Evolutionary conservation across 2,113 vertebrate genomes (phyloP), one percentile per base, ranked within the genome.

Genomic region (Gadus macrocephalus): DNA sequence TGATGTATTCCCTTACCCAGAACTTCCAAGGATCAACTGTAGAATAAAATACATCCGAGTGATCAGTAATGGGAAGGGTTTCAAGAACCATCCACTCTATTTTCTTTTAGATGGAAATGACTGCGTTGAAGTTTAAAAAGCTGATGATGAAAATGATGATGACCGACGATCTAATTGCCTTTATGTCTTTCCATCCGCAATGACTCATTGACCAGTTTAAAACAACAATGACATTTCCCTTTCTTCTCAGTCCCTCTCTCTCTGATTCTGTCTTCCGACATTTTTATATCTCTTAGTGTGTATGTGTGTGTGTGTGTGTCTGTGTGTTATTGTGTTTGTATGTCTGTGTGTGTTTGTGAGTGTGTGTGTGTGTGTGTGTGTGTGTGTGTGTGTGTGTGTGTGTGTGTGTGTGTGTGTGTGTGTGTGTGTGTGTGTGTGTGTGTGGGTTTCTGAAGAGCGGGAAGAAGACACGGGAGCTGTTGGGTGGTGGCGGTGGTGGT

Each of bases 181-280:
- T 31, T 67, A 19, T 72, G 35, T 66, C 15, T 72, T 70, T 70
- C 53, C 53, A 49, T 74, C 70, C 65, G 63, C 76, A 69, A 77
- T 74, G 77, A 81, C 79, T 85, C 81, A 81, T 72, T 65, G 66
- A 55, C 77, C 53, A 5, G 74, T 76, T 77, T 72, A 58, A 78
- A 72, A 42, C 67, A 69, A 78, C 62, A 60, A 9, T 81, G 78
- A 82, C 78, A 77, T 84, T 82, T 82, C 62, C 73, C 59, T 73
- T 38, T 67, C 55, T 72, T 73, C 56, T 15, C 64, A 74, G 3
- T 1, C 56, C 38, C 62, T 4, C 25, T 4, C 25, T 70, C 64
- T 49, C 38, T 66, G 15, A 19, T 17, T 66, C 42, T 53, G 31
- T 53, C 56, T 11, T 19, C 70, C 55, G 8, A 49, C 66, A 49